Percentiles rank a stretch among this genome's conserved stretches.
Conservation (phyloP, 1,140 invertebrate species). For the Pararge aegeria region DNA sequence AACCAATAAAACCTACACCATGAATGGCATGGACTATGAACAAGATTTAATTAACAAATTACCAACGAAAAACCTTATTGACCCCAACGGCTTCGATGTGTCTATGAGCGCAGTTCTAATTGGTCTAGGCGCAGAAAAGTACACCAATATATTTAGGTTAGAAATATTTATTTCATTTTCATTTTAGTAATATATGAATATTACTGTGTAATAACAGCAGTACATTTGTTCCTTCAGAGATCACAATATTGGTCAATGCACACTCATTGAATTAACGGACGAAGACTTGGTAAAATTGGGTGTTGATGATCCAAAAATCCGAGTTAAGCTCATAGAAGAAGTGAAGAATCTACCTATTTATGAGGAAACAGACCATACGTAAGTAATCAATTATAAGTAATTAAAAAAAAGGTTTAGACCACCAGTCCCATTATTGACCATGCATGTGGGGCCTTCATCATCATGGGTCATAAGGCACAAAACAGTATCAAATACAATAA, state of each 20-base stretch:
- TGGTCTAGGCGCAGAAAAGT: constrained; percentile 64
- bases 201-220: not conserved
- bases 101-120: constrained; percentile 59
- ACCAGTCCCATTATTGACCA: too few relatives aligned
- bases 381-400: constrained; percentile 23
- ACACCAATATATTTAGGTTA: constrained; percentile 67
- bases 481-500: too few relatives aligned
- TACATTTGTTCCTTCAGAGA: constrained; percentile 44
- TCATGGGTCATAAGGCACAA: not conserved
- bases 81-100: constrained; percentile 63
- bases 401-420: too few relatives aligned
- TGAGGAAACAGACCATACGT: constrained; percentile 44
- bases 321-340: constrained; percentile 56
- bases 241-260: constrained; percentile 64
- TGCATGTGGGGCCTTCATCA: too few relatives aligned
- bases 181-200: not conserved
- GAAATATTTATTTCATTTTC: constrained; percentile 1
- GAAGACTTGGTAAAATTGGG: constrained; percentile 70
- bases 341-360: constrained; percentile 66
- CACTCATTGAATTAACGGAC: constrained; percentile 62
- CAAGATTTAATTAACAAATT: constrained; percentile 1
- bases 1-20: not conserved
- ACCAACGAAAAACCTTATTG: constrained; percentile 31
- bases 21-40: constrained; percentile 24
- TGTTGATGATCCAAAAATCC: constrained; percentile 54